These are phyloP conservation scores for Pectinophora gossypiella DNA, from an alignment of 1,140 invertebrate species.

Conservation along the genomic window DNA sequence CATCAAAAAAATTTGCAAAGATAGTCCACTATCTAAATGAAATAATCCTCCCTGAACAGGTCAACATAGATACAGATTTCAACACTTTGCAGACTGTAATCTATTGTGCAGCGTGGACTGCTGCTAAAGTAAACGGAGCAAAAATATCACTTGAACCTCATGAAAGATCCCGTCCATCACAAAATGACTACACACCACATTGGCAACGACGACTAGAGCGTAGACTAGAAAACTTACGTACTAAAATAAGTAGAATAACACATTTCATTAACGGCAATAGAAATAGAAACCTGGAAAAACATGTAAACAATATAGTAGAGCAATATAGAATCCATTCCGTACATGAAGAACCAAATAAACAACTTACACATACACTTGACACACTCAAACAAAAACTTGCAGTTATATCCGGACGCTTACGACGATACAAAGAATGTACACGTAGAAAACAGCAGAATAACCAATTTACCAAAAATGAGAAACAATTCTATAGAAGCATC, in stretches of 20 bases:
- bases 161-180: neutral
- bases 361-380: constrained; percentile 15
- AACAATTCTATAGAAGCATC: constrained; percentile 19
- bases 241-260: constrained; percentile 14
- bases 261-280: constrained; percentile 18
- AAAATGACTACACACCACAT: neutral
- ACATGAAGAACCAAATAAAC: constrained; percentile 19
- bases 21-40: neutral
- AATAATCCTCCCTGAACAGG: neutral
- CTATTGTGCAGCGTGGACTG: no score
- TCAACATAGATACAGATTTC: neutral
- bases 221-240: neutral
- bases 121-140: neutral
- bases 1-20: neutral
- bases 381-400: constrained; percentile 29
- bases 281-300: constrained; percentile 7
- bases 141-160: neutral
- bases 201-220: neutral
- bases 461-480: constrained; percentile 22
- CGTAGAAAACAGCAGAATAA: constrained; percentile 20
- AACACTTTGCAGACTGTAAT: neutral
- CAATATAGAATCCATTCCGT: constrained; percentile 16
- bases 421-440: constrained; percentile 16
- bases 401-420: neutral
- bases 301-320: constrained; percentile 12